A percentile compares a stretch with the other conserved stretches of the same genome.
phyloP scores from a whole-genome alignment of 2,888 invertebrate genomes.

The Nemoura dubitans region DNA sequence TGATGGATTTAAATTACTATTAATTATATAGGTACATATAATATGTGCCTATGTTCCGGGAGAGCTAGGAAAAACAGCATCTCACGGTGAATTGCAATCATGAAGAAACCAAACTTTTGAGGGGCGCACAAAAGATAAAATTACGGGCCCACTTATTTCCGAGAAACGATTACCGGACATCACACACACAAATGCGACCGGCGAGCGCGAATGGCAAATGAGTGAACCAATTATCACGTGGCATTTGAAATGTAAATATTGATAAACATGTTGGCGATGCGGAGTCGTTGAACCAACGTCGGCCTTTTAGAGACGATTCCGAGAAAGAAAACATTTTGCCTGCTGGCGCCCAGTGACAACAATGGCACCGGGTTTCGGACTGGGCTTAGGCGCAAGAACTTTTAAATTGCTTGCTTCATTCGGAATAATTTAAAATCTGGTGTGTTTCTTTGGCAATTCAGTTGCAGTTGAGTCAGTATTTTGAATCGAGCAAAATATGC shows the following conservation, averaged over 20 bases:
- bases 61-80: no score
- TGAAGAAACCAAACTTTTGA: not conserved
- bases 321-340: not conserved
- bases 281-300: not conserved
- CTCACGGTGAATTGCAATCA: no score
- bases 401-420: not conserved
- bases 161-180: not conserved
- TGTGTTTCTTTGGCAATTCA: no score
- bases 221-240: slow-evolving; percentile 12
- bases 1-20: no score
- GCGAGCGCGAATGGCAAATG: not conserved
- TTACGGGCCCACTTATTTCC: not conserved
- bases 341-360: not conserved
- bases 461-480: no score
- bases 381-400: not conserved
- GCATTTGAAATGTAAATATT: slow-evolving; percentile 9
- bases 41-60: no score
- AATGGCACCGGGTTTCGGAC: no score
- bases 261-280: not conserved
- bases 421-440: no score
- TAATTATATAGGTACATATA: no score
- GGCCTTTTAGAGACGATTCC: not conserved
- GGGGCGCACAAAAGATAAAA: not conserved
- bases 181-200: not conserved
- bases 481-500: no score